These are phyloP conservation scores for Mesaphorura yosii DNA, from an alignment of 1,140 invertebrate genomes.

Conservation along the genomic window DNA sequence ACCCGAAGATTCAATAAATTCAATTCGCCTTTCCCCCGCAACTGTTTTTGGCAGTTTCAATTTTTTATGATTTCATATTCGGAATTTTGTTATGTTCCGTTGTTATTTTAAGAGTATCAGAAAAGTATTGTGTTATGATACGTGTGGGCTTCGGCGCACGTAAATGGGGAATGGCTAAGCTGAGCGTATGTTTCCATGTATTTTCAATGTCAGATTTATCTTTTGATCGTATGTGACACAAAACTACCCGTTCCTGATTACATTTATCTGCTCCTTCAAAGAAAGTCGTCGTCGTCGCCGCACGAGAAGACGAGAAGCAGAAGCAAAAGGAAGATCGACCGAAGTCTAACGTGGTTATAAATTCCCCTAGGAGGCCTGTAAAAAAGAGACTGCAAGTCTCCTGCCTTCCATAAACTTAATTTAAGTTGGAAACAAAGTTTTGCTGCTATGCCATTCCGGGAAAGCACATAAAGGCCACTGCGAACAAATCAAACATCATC, in stretches of 20 bases:
- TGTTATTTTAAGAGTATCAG: too few relatives aligned
- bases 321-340: background rate
- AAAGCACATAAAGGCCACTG: slow-evolving; percentile 3
- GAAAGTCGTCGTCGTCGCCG: background rate
- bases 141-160: too few relatives aligned
- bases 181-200: slow-evolving; percentile 6
- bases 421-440: slow-evolving; percentile 25
- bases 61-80: too few relatives aligned
- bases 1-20: too few relatives aligned
- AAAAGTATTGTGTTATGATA: too few relatives aligned
- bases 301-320: background rate
- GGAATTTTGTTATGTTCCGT: too few relatives aligned
- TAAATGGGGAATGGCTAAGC: background rate
- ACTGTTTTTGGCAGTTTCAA: too few relatives aligned
- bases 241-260: background rate
- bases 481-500: slow-evolving; percentile 25
- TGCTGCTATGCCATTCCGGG: slow-evolving; percentile 8
- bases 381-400: slow-evolving; percentile 13
- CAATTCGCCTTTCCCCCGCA: too few relatives aligned
- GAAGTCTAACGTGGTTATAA: slow-evolving; percentile 20
- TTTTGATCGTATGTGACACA: slow-evolving; percentile 18
- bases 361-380: too few relatives aligned
- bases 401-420: slow-evolving; percentile 27
- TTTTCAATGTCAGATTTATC: slow-evolving; percentile 20
- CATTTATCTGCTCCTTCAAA: slow-evolving; percentile 1